Evolutionary conservation across 2,888 invertebrate species (phyloP).

Genomic region (Tetranychus truncatus): DNA sequence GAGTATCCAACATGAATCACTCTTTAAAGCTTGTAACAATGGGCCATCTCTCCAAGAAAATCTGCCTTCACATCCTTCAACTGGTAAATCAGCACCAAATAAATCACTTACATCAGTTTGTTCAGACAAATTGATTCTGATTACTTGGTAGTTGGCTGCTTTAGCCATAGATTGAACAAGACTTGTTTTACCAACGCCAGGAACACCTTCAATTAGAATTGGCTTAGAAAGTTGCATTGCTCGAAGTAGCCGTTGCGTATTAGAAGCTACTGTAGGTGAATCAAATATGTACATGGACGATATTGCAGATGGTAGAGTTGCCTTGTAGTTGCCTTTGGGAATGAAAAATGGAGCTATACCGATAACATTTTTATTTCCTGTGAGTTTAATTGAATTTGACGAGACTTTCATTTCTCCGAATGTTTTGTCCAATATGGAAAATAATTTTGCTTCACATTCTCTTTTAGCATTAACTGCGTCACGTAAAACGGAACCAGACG

Average conservation of each 20-base stretch:
- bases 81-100: constrained; percentile 91
- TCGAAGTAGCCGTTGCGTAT: constrained; percentile 63
- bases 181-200: constrained; percentile 96
- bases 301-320: background rate
- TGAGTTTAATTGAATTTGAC: background rate
- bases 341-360: constrained; percentile 27
- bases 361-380: constrained; percentile 12
- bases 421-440: background rate
- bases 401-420: background rate
- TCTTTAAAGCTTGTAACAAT: constrained; percentile 73
- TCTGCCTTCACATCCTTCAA: constrained; percentile 49
- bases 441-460: background rate
- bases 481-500: constrained; percentile 30
- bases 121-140: constrained; percentile 90
- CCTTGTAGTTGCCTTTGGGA: background rate
- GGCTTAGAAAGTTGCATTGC: constrained; percentile 68
- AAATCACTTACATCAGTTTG: constrained; percentile 96
- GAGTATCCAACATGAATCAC: constrained; percentile 68
- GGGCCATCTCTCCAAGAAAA: constrained; percentile 96
- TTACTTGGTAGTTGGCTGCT: constrained; percentile 59
- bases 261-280: constrained; percentile 57
- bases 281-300: constrained; percentile 45
- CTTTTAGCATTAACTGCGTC: background rate
- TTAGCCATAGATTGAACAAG: constrained; percentile 73
- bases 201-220: constrained; percentile 83